Evolutionary conservation across 30 jellyfish, hydroid and myxozoan species (phyloP).

Genomic region (Phacellophora camtschatica): DNA sequence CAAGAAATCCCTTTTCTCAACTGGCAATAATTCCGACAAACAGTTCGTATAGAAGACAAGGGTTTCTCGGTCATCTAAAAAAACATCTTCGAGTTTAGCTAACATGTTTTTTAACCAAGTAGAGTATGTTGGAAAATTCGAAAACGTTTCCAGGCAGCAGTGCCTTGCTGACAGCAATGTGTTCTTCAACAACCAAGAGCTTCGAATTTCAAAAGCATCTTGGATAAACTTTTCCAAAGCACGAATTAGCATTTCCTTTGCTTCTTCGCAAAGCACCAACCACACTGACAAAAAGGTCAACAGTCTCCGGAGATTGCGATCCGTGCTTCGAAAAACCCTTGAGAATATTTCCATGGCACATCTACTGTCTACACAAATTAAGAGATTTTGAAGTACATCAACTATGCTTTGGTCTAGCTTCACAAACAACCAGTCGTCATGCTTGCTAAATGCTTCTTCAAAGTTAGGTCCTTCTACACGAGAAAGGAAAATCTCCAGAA

Average conservation of each 20-base stretch:
- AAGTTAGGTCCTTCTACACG: background rate
- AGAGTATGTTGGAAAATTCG: constrained; percentile 36
- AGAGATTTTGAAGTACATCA: background rate
- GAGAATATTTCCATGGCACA: background rate
- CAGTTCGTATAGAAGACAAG: background rate
- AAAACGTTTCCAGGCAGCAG: constrained; percentile 22
- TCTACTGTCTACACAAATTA: background rate
- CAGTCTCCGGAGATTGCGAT: constrained; percentile 7
- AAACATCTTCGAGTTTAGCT: background rate
- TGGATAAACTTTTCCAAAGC: background rate
- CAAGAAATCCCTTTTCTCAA: constrained; percentile 30
- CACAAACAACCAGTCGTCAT: constrained; percentile 24
- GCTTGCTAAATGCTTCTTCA: constrained; percentile 22
- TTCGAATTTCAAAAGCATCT: constrained; percentile 5
- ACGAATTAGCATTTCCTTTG: background rate
- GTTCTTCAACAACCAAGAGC: background rate
- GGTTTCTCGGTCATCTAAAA: constrained; percentile 10
- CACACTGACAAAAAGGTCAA: constrained; percentile 30
- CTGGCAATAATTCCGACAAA: constrained; percentile 23
- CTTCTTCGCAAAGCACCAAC: constrained; percentile 17
- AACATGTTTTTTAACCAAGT: background rate
- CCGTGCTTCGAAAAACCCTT: background rate
- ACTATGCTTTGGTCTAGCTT: background rate
- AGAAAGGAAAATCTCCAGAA: background rate
- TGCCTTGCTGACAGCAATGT: constrained; percentile 39